These are phyloP conservation scores for Hydrotaea cyrtoneurina DNA, from an alignment of 2,888 invertebrate species.

Conservation along the genomic window DNA sequence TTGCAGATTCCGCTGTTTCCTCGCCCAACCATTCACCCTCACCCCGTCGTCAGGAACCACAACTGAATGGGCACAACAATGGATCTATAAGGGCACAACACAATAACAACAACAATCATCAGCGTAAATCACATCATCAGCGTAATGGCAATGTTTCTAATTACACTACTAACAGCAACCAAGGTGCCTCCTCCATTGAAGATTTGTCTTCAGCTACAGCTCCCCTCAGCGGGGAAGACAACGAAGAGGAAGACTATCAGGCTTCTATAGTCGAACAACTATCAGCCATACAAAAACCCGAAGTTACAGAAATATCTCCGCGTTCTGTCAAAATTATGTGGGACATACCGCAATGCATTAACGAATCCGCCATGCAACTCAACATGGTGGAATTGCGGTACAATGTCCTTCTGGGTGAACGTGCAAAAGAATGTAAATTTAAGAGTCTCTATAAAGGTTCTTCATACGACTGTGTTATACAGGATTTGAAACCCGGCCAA, in stretches of 20 bases:
- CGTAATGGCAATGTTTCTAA: constrained; percentile 71
- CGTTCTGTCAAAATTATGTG: constrained; percentile 93
- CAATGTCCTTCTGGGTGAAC: constrained; percentile 90
- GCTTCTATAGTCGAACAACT: constrained; percentile 87
- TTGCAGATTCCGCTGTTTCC: constrained; percentile 77
- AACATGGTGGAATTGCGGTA: constrained; percentile 84
- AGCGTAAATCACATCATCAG: constrained; percentile 59
- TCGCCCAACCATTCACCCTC: constrained; percentile 85
- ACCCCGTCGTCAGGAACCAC: constrained; percentile 85
- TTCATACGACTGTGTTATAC: constrained; percentile 89
- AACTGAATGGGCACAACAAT: constrained; percentile 81
- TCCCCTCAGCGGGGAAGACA: constrained; percentile 83
- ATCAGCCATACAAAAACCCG: constrained; percentile 88
- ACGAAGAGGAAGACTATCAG: constrained; percentile 87
- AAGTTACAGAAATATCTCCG: constrained; percentile 90
- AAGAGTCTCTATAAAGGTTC: constrained; percentile 91
- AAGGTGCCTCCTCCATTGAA: constrained; percentile 82
- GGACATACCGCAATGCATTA: constrained; percentile 84
- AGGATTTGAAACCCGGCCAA: constrained; percentile 93
- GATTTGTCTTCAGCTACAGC: constrained; percentile 88
- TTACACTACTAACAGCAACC: constrained; percentile 73
- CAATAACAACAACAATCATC: constrained; percentile 51
- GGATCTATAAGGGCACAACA: constrained; percentile 57
- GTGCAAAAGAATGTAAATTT: constrained; percentile 90
- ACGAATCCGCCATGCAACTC: constrained; percentile 74